phyloP scores from a whole-genome alignment of 2,888 invertebrate genomes.

The Morinoia aosen region DNA sequence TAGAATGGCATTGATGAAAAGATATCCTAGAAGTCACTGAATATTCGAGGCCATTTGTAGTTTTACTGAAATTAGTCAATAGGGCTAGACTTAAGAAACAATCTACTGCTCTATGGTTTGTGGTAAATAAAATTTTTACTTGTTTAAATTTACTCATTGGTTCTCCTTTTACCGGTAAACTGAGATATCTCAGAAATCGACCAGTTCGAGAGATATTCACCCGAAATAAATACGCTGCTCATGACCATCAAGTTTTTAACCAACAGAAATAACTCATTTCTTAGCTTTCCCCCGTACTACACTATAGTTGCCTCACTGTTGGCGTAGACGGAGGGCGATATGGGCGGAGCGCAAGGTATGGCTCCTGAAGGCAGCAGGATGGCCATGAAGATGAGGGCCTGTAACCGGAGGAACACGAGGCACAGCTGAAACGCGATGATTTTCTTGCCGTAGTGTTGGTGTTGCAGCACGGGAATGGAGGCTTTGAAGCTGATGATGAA shows the following conservation, averaged over 20 bases:
- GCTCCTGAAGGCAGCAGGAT: constrained; percentile 63
- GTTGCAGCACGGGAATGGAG: constrained; percentile 58
- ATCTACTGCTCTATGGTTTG: too few species aligned
- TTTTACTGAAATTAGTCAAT: too few species aligned
- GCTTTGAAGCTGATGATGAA: constrained; percentile 66
- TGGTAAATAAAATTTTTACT: too few species aligned
- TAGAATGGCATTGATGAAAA: too few species aligned
- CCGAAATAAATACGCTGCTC: too few species aligned
- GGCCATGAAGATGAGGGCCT: constrained; percentile 60
- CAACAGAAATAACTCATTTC: neutral
- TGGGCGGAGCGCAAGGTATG: constrained; percentile 64
- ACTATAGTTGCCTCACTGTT: constrained; percentile 55
- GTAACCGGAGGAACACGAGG: constrained; percentile 63
- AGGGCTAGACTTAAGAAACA: too few species aligned
- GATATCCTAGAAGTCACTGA: too few species aligned
- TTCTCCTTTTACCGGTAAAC: too few species aligned
- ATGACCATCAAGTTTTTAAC: neutral
- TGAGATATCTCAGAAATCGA: too few species aligned
- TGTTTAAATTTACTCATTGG: too few species aligned
- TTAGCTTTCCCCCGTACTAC: neutral
- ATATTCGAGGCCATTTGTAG: too few species aligned
- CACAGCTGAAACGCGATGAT: constrained; percentile 64
- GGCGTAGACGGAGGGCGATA: constrained; percentile 64
- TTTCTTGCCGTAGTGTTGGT: constrained; percentile 64
- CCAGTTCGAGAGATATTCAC: too few species aligned